These are phyloP conservation scores for Rhipidura dahli DNA, from an alignment of 2,113 vertebrate genomes.

Conservation along the genomic window DNA sequence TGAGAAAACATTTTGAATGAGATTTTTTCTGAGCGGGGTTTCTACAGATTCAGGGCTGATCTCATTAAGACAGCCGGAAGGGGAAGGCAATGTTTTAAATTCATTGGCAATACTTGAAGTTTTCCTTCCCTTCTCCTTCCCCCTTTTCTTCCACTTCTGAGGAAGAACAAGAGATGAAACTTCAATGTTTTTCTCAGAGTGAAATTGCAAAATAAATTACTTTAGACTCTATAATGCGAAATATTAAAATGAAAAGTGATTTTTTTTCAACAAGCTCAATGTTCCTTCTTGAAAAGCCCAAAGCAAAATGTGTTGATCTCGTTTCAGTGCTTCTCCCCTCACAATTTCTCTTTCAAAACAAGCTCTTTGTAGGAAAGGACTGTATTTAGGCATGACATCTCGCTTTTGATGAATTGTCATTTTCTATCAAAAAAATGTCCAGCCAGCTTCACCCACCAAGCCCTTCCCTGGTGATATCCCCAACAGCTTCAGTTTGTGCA, in stretches of 20 bases:
- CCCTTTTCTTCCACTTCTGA: constrained; percentile 9
- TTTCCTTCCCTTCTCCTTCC: neutral
- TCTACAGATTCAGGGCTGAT: neutral
- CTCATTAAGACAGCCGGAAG: neutral
- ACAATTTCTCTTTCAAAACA: neutral
- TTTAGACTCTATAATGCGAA: neutral
- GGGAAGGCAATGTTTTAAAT: constrained; percentile 2
- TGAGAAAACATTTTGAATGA: neutral
- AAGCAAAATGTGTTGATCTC: constrained; percentile 3
- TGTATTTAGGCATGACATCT: neutral
- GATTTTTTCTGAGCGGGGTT: neutral
- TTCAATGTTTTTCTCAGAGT: neutral
- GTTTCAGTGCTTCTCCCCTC: neutral
- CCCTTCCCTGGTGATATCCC: neutral
- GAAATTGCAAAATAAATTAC: constrained; percentile 24
- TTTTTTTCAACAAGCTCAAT: neutral
- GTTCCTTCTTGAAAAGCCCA: constrained; percentile 8
- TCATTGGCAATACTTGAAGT: neutral
- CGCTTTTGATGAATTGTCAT: neutral
- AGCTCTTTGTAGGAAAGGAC: neutral
- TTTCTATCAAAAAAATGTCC: neutral
- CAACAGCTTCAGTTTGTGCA: neutral
- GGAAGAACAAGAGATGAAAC: constrained; percentile 5
- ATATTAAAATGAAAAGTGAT: constrained; percentile 17
- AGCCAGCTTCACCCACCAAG: neutral